These are phyloP conservation scores for Sesamia nonagrioides DNA, from an alignment of 1,140 invertebrate species.

Conservation along the genomic window DNA sequence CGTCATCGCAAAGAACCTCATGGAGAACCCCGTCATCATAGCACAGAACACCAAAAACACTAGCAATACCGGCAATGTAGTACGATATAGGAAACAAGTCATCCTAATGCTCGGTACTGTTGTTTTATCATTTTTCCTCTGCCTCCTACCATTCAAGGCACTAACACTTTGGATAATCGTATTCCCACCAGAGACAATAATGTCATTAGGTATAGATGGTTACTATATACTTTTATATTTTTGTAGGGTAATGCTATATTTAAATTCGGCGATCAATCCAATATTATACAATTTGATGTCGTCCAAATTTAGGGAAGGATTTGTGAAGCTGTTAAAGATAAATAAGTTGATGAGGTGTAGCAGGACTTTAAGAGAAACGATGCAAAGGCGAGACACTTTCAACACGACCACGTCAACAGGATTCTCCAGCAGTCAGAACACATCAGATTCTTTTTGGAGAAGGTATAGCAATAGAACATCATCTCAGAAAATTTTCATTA, in stretches of 20 bases:
- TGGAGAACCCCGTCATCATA: constrained; percentile 92
- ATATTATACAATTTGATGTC: constrained; percentile 97
- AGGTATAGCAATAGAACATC: constrained; percentile 84
- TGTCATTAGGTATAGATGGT: constrained; percentile 90
- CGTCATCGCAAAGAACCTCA: constrained; percentile 94
- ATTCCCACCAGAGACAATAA: constrained; percentile 90
- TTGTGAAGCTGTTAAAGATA: constrained; percentile 89
- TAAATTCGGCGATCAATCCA: constrained; percentile 96
- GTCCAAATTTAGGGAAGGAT: constrained; percentile 96
- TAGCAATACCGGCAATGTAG: constrained; percentile 78
- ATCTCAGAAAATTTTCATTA: constrained; percentile 79
- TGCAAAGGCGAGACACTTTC: constrained; percentile 85
- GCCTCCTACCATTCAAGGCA: constrained; percentile 95
- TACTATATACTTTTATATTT: constrained; percentile 96
- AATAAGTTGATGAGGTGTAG: constrained; percentile 84
- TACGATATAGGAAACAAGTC: constrained; percentile 92
- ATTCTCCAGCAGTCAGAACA: constrained; percentile 86
- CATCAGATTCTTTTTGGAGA: constrained; percentile 86
- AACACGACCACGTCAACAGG: constrained; percentile 86
- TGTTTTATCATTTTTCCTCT: constrained; percentile 96
- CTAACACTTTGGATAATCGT: constrained; percentile 95
- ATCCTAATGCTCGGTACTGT: constrained; percentile 96
- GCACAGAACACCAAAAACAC: constrained; percentile 88
- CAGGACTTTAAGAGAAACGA: constrained; percentile 80
- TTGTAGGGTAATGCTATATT: constrained; percentile 94